Base-by-base conservation (phyloP, 2,888 invertebrate genomes). In the Brenthis daphne region DNA sequence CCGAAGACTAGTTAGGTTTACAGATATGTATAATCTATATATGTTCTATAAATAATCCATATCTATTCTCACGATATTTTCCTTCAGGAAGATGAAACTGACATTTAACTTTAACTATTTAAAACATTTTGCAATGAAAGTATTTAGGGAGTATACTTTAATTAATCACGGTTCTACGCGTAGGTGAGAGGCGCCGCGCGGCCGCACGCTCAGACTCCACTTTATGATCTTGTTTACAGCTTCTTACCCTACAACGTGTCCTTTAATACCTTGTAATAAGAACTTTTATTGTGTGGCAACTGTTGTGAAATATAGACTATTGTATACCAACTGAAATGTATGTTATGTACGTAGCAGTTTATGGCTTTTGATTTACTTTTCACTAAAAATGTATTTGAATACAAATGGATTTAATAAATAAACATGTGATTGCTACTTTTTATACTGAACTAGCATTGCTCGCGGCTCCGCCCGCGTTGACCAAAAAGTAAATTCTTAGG, bases 161-260 rank as follows among this genome's bases (percentile, higher is more conserved):
- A 58, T 58, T 8, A 29, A 48, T 58, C 48, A 58, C 20, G 14
- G 24, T 1, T 16, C 14, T 13, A 12, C 48, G 48, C 48, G 58
- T 58, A 29, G 48, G 58, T 14, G 43, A 1, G 8, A 3, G 58
- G 58, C 58, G 58, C 58, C 58, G 58, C 48, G 48, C 47, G 57
- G 57, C 57, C 57, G 57, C 37, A 37, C 37, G 16, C 47, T 20
- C 24, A 24, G 57, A 37, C 11, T 58, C 13, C 48, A 48, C 48
- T 58, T 58, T 58, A 58, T 58, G 47, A 29, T 48, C 58, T 58
- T 58, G 58, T 58, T 58, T 58, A 58, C 58, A 8, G 1, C 14
- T 8, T 6, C 47, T 47, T 14, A 3, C n/a, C 24, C 6, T 20
- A 48, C 29, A 48, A 4, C 29, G 4, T 29, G 29, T 14, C n/a